Evolutionary conservation across 37 sponge, comb jelly and placozoan species (phyloP), one percentile per base, ranked within the genome.

Genomic region (Cliona cf. orientalis): DNA sequence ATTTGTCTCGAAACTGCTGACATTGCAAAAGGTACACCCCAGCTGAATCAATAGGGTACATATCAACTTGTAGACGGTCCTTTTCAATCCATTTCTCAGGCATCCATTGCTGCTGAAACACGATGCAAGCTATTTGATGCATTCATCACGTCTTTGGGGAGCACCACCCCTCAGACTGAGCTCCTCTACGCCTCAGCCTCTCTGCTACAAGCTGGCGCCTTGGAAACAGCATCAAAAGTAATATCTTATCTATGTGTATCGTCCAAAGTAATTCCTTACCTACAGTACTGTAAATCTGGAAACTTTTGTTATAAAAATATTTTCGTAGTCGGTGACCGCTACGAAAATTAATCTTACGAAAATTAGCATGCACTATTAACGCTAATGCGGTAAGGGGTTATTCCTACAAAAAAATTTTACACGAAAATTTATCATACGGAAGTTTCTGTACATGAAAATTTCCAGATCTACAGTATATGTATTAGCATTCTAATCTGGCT

Each of bases 121-220:
- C 79, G 42, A n/a, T 37, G 19, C 2, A n/a, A 31, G 3, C 82
- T 82, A 0, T 60, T 82, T 29, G 17, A 42, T 1, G 21, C 62
- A 0, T 82, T 82, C n/a, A 32, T 71, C 9, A 11, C 46, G 3
- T 60, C 44, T 19, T 32, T 82, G 39, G 1, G 46, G 14, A 14
- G 33, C 3, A 61, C 53, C 0, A 22, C 31, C 6, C 82, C 82
- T 17, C 76, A 82, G 9, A 75, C 69, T 35, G 88, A 88, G 69
- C 82, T 71, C 0, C 77, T 88, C 25, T 88, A 88, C 46, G 71
- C 71, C 0, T 66, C 37, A 35, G 74, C 82, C 14, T 14, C 67
- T 29, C 76, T 88, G 0, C 46, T 57, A 19, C 69, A 82, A 46
- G 42, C 71, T 29, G 72, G 46, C 2, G 43, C 69, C 58, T 7